Base-by-base conservation (phyloP, 2,888 invertebrate genomes). In the Diaperis boleti region DNA sequence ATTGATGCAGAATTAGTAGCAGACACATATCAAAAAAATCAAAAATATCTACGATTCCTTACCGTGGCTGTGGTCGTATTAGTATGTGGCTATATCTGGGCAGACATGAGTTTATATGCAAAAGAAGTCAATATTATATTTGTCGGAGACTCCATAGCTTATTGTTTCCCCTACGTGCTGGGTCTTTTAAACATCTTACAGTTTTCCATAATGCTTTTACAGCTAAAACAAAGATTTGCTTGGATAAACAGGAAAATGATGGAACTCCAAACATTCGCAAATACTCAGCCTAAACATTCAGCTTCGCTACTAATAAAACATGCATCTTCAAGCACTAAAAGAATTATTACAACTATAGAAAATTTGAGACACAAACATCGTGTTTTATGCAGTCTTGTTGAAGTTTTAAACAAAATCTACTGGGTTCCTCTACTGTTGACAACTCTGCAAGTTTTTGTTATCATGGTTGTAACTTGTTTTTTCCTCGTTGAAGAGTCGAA, bases 91-190 rank as follows among this genome's bases (percentile, higher is more conserved):
- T 55, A 42, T 42, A 31, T 26, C 11, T 55, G 7, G 55, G 44
- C 14, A 8, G 13, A 4, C 11, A 5, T 3, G 13, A 42, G 11
- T 55, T 14, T n/a, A 7, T 33, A n/a, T n/a, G n/a, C n/a, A n/a
- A 55, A 14, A 1, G 42, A 55, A 18, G 6, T 55, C 11, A 42
- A 17, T 15, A 31, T 55, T 11, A 7, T 55, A 5, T 14, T 42
- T n/a, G 31, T 55, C 17, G 55, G 55, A 1, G 55, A 55, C 26
- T 8, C 13, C 7, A 13, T 55, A 20, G 55, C 55, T 31, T 55
- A 55, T 17, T 29, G 29, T n/a, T 55, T 42, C 31, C 55, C 55
- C 10, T 42, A 42, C 15, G 17, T 55, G 6, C 17, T 31, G n/a
- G 31, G 26, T 1, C 18, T 31, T 14, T 8, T 55, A n/a, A 15